A percentile compares a stretch with the other conserved stretches of the same genome.
Conservation (phyloP, 2,797 vertebrate genomes). For the Eleutherodactylus coqui region DNA sequence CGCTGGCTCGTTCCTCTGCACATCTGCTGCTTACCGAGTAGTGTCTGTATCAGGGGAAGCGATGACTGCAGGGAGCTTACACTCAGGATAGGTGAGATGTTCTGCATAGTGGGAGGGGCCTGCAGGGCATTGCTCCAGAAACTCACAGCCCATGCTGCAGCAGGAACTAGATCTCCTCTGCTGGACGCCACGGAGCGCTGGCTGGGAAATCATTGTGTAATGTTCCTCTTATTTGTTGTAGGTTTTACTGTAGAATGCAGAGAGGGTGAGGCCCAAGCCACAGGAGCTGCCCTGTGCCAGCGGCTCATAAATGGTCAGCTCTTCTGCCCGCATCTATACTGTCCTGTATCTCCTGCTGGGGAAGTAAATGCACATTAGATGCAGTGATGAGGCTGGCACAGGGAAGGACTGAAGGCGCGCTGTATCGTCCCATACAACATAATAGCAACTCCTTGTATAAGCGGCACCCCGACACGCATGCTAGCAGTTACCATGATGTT, state of each 20-base stretch:
- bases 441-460: no score
- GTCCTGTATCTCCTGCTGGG: not conserved
- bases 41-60: not conserved
- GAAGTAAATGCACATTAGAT: no score
- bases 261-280: not conserved
- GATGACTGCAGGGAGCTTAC: not conserved
- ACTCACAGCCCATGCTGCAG: not conserved
- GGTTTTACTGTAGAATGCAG: not conserved
- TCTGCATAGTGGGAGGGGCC: not conserved
- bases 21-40: not conserved
- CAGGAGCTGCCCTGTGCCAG: no score
- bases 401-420: no score
- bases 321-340: not conserved
- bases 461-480: no score
- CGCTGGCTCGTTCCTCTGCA: not conserved
- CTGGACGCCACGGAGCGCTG: not conserved
- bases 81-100: not conserved
- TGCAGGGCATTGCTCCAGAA: slow-evolving; percentile 34
- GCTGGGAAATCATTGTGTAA: not conserved
- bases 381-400: no score
- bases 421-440: no score
- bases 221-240: not conserved
- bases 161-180: not conserved
- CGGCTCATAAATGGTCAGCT: not conserved
- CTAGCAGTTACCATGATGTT: no score